Conservation (phyloP, 2,797 vertebrate genomes). For the Aulostomus chinensis region DNA sequence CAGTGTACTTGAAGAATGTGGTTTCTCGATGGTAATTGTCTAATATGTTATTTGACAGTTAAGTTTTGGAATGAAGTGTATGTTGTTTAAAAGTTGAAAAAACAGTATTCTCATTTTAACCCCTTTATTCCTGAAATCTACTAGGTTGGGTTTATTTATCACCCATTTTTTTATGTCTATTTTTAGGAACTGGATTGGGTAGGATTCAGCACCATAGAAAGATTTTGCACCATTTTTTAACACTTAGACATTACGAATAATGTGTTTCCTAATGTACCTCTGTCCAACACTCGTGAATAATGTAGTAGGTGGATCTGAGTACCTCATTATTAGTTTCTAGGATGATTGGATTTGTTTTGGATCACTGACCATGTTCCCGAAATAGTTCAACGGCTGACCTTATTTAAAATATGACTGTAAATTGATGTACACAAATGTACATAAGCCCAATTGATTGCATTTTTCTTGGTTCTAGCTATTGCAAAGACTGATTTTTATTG, state of each 20-base stretch:
- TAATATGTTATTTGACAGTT: too few species aligned
- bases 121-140: too few species aligned
- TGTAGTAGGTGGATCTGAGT: conserved; percentile 18
- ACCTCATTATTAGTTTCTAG: conserved; percentile 1
- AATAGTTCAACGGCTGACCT: background rate
- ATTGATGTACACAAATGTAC: background rate
- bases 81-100: too few species aligned
- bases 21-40: too few species aligned
- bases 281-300: conserved; percentile 6
- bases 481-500: background rate
- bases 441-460: background rate
- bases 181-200: too few species aligned
- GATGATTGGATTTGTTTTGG: background rate
- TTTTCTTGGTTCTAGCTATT: background rate
- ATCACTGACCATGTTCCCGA: conserved; percentile 1
- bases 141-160: too few species aligned
- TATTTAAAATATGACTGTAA: background rate
- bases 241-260: background rate
- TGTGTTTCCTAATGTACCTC: conserved; percentile 4
- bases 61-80: too few species aligned
- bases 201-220: background rate
- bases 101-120: too few species aligned
- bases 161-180: too few species aligned
- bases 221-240: conserved; percentile 1
- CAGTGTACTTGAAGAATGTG: too few species aligned